Evolutionary conservation across 1,140 invertebrate genomes (phyloP).

Genomic region (Lucilia cuprina): DNA sequence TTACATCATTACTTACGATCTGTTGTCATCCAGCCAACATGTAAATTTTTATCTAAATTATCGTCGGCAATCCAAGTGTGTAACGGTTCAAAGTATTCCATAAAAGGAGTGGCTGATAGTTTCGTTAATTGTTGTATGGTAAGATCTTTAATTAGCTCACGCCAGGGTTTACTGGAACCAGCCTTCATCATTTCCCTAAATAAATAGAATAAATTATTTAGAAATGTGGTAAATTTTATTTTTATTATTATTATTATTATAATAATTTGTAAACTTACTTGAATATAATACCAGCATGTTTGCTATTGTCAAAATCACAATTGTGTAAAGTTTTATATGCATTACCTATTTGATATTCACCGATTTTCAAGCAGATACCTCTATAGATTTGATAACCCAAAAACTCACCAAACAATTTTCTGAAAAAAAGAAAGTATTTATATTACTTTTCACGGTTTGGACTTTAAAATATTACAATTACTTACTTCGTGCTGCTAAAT

Average conservation of each 20-base stretch:
- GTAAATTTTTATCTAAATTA: conserved; percentile 43
- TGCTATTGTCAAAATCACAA: conserved; percentile 66
- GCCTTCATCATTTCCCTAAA: conserved; percentile 41
- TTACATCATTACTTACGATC: conserved; percentile 38
- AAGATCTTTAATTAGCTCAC: conserved; percentile 54
- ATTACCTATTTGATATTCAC: conserved; percentile 39
- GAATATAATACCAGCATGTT: conserved; percentile 59
- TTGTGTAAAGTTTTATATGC: conserved; percentile 62
- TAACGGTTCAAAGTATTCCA: conserved; percentile 51
- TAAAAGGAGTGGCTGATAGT: conserved; percentile 43
- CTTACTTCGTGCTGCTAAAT: conserved; percentile 39
- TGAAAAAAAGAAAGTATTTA: conserved; percentile 18
- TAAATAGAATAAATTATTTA: neutral
- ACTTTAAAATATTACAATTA: neutral
- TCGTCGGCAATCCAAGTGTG: conserved; percentile 48
- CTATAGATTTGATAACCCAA: conserved; percentile 45
- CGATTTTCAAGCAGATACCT: conserved; percentile 39
- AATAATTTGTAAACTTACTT: conserved; percentile 53
- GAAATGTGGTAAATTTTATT: neutral
- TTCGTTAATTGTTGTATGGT: conserved; percentile 63
- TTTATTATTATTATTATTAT: too few relatives aligned
- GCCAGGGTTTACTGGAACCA: conserved; percentile 67
- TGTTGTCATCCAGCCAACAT: conserved; percentile 41
- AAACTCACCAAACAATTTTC: conserved; percentile 44
- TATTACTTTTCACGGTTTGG: neutral